Evolutionary conservation across 23 tunicate species (phyloP), one percentile per base, ranked within the genome.

Genomic region (Phallusia fumigata): DNA sequence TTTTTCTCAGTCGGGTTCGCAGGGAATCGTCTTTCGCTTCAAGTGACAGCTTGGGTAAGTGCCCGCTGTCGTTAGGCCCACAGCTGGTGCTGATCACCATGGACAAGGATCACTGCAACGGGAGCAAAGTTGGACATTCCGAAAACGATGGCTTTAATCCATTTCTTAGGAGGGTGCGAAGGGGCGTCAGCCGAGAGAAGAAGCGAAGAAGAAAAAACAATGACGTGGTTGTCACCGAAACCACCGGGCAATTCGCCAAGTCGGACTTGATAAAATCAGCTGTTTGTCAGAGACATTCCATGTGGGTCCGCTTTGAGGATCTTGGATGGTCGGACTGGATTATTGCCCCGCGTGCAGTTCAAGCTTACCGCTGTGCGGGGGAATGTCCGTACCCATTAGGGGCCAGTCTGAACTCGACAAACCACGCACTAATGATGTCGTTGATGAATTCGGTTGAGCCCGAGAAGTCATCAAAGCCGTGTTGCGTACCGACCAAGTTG

Each of bases 321-420:
- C 50, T 92, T 22, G 97, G 97, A 13, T 92, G 97, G 97, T 79
- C 84, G 21, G 82, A 84, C 33, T 92, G 97, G 97, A 72, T 92
- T 33, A 92, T 92, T 19, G 97, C 97, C n/a, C 97, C 97, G 18
- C 65, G 88, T 26, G 79, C 85, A 5, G 75, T 83, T 47, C 97
- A 92, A 35, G 90, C 91, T 19, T 84, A 87, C 84, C 50, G 91
- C 3, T 92, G 97, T 73, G 91, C 83, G 5, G 97, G 97, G 31
- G 91, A 87, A 8, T 92, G 97, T 76, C 97, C 97, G 30, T 92
- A 82, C 35, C 97, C 91, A 0, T 78, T 92, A 0, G 69, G 91
- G 18, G 88, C 88, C 26, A 36, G 73, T 28, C 74, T 92, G 0
- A 92, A 87, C 82, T 84, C 88, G 58, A 92, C 91, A 26, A 92